Base-by-base conservation (phyloP, 1,140 invertebrate species). In the Lasioglossum albipes region DNA sequence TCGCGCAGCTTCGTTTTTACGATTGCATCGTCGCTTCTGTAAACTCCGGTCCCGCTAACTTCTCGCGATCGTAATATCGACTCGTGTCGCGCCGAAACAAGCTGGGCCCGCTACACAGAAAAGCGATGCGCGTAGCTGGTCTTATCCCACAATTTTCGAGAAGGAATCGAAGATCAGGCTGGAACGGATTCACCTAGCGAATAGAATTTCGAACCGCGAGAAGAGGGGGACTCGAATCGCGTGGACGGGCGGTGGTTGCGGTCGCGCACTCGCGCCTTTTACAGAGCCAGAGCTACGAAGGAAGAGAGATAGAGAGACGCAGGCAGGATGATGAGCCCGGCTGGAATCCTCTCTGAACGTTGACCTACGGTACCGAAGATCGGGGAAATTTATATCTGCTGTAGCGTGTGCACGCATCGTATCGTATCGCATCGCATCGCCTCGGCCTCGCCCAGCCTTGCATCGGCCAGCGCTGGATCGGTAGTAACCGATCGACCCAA, bases 311-410 rank as follows among this genome's bases (percentile, higher is more conserved):
- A 66, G 16, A 12, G 31, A 31, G 42, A 16, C 6, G 7, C n/a
- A 65, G n/a, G 45, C 16, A 42, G 64, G 70, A 72, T 31, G 79
- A 76, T 52, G 79, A 76, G 79, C 68, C 79, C n/a, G 73, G 22
- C n/a, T 69, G 74, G 74, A 81, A 76, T 81, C 16, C 57, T 81
- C 57, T 70, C 36, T 81, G 79, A 81, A 81, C 79, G 68, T 81
- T 81, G 75, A 81, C 75, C 79, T 66, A 81, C 75, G 79, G 59
- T 78, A 66, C 67, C 10, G 75, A 71, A 78, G 67, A 81, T 78
- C 67, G 36, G 52, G 68, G 61, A 81, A 81, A 81, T 69, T 71
- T 81, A 71, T 72, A 66, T 81, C 68, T 65, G 62, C 67, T n/a
- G 57, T n/a, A 36, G 31, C 13, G n/a, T 75, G n/a, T 52, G 67